Base-by-base conservation (phyloP, 2,113 vertebrate species). In the Pavo muticus region DNA sequence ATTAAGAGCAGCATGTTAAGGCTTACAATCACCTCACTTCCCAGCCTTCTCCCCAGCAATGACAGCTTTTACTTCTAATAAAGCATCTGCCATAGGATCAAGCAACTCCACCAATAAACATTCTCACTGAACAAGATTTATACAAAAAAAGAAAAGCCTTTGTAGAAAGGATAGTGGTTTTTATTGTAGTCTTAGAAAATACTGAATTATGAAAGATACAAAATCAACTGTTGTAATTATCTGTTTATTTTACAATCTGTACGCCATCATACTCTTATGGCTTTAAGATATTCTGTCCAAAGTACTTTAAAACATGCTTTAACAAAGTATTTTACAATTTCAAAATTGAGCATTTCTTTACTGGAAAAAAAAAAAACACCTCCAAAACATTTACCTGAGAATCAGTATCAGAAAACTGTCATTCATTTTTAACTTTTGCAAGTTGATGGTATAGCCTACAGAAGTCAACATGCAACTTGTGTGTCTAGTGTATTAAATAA, bases 141-240 rank as follows among this genome's bases (percentile, higher is more conserved):
- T 6, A 96, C 94, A 96, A 96, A 97, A 96, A 97, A 96, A 94
- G 95, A 94, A 96, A 97, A 95, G 96, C 79, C 94, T 97, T 96
- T 94, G 90, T 92, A 97, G 81, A 94, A 97, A 97, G 97, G 91
- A 97, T 96, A 97, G 97, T 97, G 96, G 96, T 96, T 98, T 97
- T 98, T 98, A 97, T 98, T 98, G 97, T 57, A 95, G 94, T 94
- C 75, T 97, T 98, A 97, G 94, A 98, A 98, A 98, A 98, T 95
- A 97, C 0, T 96, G 92, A 94, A 96, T 97, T 98, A 98, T 90
- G 97, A 98, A 98, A 98, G 95, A 97, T 98, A 97, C 94, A 98
- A 98, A 98, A 97, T 97, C 96, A 97, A 93, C 63, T 94, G 93
- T 88, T 96, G 92, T 67, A 97, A 97, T 97, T 95, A 97, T 91